Evolutionary conservation across 2,113 vertebrate species (phyloP), one percentile per base, ranked within the genome.

Genomic region (Microcebus jonahi): DNA sequence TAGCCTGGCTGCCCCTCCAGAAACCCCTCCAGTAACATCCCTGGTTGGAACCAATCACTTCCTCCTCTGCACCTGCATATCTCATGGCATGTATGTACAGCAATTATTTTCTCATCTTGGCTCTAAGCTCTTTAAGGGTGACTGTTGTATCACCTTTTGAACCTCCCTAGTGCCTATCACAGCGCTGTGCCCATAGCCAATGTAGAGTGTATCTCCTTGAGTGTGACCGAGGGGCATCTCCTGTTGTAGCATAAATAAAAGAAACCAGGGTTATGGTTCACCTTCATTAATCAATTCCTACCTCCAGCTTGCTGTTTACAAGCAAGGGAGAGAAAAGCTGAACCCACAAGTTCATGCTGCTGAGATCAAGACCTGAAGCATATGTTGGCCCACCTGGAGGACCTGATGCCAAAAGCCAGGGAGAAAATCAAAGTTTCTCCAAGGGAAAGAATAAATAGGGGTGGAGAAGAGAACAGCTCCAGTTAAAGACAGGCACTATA

Each of bases 281-380:
- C 79, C 65, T 93, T 97, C 94, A 97, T 97, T 97, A 97, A 97
- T 97, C 95, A 97, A 97, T 79, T 77, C 89, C 84, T 82, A 77
- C 90, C 71, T 97, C 91, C 84, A 97, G 95, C 48, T 96, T 89
- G 79, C 67, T 91, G n/a, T 93, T 95, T 95, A 90, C 67, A 92
- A 96, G 86, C 67, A 65, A 91, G 31, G 87, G 53, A 94, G 91
- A 79, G 10, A 95, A 97, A 96, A 97, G 91, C 87, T 97, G 95
- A 98, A 95, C 91, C 94, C 90, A 97, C 87, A 93, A 94, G 76
- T 95, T 97, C 97, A 59, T 39, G 48, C 76, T 91, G 93, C 90
- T 95, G 83, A 90, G 90, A 95, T 94, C 91, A 96, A 97, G 96
- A 96, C 95, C 96, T 5, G 5, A 76, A 97, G 84, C 96, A 96